phyloP scores from a whole-genome alignment of 2,113 vertebrate species.

The Telmatochromis brichardi region DNA sequence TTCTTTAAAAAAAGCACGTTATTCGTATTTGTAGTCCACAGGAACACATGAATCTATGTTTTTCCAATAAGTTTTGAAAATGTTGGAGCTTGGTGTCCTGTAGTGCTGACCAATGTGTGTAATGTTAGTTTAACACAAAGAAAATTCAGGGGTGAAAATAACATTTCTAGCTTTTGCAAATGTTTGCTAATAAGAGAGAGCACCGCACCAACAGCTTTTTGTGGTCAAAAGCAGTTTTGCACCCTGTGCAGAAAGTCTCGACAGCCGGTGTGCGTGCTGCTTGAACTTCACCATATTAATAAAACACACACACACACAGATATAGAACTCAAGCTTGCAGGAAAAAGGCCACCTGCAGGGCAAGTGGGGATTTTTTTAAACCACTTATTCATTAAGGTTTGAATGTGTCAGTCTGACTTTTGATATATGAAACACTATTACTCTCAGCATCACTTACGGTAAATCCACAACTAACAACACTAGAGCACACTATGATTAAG shows the following conservation, averaged over 20 bases:
- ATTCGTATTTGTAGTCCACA: neutral
- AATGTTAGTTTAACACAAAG: neutral
- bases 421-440: neutral
- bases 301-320: neutral
- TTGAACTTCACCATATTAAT: neutral
- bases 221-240: neutral
- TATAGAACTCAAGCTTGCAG: neutral
- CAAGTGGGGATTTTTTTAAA: neutral
- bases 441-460: neutral
- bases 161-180: neutral
- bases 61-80: rapidly evolving
- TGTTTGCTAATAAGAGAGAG: neutral
- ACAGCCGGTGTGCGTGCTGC: neutral
- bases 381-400: neutral
- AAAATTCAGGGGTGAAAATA: neutral
- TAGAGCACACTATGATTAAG: neutral
- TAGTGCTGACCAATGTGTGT: neutral
- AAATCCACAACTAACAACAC: neutral
- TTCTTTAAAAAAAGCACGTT: rapidly evolving
- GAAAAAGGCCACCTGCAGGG: neutral
- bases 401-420: neutral
- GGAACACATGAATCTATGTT: neutral
- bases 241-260: neutral
- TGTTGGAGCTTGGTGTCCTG: neutral
- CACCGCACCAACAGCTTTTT: neutral